Evolutionary conservation across 64 coral and sea anemone genomes (phyloP), one percentile per base, ranked within the genome.

Genomic region (Cladopsammia gracilis): DNA sequence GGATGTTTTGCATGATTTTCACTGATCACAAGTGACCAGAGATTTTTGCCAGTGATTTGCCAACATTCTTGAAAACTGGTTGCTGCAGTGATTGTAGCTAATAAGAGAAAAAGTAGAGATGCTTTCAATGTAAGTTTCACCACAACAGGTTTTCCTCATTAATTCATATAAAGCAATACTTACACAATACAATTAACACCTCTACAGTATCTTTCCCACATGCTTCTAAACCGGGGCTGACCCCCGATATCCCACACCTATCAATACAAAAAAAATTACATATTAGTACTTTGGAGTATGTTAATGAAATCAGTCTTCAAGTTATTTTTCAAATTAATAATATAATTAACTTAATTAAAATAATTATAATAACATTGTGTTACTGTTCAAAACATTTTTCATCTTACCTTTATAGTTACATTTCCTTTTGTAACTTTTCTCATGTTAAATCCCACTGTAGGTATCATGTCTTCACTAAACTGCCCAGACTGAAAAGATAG

Each of bases 101-200:
- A 34, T 34, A 34, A 34, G 34, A 34, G 34, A 34, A 34, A 34
- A 34, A 34, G 34, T 34, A 34, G 34, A 34, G 34, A 1, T 34
- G 34, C 34, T 34, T 34, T 34, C 34, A 70, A 48, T 56, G 5
- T 5, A 56, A 56, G 12, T 1, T 56, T 12, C 12, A 56, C 53
- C 7, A 12, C 12, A 10, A 6, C 12, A 3, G 1, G 53, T 7
- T 1, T 56, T 56, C 53, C 5, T 6, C 53, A 10, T 1, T 56
- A 10, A 56, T 56, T 56, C 12, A 56, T 56, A 16, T 19, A 64
- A 8, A 64, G 18, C 19, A 64, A 64, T 20, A 94, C 97, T 89
- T 92, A 98, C 97, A 98, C 97, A 91, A 98, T 98, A 72, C 97
- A 98, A 70, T 98, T 98, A 1, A 98, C 97, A n/a, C 97, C 97